phyloP scores from a whole-genome alignment of 1,140 invertebrate species.

The Drosophila parabipectinata region DNA sequence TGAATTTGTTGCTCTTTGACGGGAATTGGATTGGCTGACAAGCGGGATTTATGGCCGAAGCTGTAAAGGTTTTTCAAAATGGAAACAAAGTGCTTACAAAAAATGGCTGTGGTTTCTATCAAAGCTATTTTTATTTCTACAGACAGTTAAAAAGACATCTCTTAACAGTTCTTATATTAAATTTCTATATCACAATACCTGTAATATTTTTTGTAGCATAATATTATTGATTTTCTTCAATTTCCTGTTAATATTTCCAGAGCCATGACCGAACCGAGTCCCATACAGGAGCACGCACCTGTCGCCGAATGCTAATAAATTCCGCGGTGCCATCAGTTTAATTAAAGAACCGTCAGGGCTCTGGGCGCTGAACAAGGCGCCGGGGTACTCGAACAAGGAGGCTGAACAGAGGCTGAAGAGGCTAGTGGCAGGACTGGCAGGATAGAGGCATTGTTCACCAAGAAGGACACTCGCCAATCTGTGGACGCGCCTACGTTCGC shows the following conservation, averaged over 20 bases:
- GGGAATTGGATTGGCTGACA: conserved; percentile 33
- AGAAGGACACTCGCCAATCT: conserved; percentile 74
- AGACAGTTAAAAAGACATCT: too few relatives aligned
- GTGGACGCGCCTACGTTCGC: conserved; percentile 83
- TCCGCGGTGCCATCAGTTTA: conserved; percentile 34
- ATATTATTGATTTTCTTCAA: conserved; percentile 24
- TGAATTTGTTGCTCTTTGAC: conserved; percentile 51
- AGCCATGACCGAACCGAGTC: conserved; percentile 17
- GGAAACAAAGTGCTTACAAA: neutral
- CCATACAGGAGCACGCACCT: conserved; percentile 40
- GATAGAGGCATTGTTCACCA: conserved; percentile 35
- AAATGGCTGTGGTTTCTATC: neutral
- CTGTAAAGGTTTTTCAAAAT: conserved; percentile 6
- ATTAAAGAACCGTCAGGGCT: conserved; percentile 39
- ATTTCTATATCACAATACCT: too few relatives aligned
- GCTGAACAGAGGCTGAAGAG: conserved; percentile 11
- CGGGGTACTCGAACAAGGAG: conserved; percentile 26
- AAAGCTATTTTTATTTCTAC: neutral
- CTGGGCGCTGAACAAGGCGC: conserved; percentile 3
- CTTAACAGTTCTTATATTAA: too few relatives aligned
- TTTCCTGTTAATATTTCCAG: conserved; percentile 38
- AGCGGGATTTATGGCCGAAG: conserved; percentile 33
- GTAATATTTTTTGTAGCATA: neutral
- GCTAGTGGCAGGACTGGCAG: neutral
- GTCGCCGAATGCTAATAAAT: conserved; percentile 48